A percentile compares a stretch with the other conserved stretches of the same genome.
Evolutionary conservation across 2,113 vertebrate genomes (phyloP).

Genomic region (Telmatochromis sp.): DNA sequence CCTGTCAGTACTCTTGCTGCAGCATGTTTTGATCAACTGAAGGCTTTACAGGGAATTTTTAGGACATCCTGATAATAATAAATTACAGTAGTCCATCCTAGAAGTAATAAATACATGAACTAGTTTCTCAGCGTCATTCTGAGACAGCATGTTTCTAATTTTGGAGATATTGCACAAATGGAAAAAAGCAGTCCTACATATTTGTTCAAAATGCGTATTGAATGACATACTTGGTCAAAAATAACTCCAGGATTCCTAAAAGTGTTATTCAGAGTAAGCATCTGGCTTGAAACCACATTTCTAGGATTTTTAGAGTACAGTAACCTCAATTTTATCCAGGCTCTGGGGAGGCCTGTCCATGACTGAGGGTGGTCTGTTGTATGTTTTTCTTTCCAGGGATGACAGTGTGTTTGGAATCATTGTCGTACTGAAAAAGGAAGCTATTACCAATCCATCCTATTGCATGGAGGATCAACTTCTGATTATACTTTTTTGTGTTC

Average conservation of each 20-base stretch:
- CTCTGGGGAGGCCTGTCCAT: neutral
- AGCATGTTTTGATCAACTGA: neutral
- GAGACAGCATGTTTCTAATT: neutral
- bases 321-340: neutral
- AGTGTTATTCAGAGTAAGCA: neutral
- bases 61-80: neutral
- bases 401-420: neutral
- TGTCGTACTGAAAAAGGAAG: neutral
- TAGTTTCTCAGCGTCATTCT: neutral
- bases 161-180: neutral
- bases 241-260: neutral
- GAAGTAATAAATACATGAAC: neutral
- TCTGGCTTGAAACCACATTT: neutral
- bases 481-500: neutral
- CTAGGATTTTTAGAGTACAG: neutral
- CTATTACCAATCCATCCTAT: fast-evolving
- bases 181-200: neutral
- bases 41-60: neutral
- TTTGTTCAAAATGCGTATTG: neutral
- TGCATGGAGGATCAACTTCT: fast-evolving
- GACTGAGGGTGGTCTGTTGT: neutral
- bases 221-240: neutral
- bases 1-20: neutral
- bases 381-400: neutral
- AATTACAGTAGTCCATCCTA: neutral